Percentiles rank a stretch among this genome's conserved stretches.
Conservation (phyloP, 1,140 invertebrate genomes). For the Leptonema lineaticorne region DNA sequence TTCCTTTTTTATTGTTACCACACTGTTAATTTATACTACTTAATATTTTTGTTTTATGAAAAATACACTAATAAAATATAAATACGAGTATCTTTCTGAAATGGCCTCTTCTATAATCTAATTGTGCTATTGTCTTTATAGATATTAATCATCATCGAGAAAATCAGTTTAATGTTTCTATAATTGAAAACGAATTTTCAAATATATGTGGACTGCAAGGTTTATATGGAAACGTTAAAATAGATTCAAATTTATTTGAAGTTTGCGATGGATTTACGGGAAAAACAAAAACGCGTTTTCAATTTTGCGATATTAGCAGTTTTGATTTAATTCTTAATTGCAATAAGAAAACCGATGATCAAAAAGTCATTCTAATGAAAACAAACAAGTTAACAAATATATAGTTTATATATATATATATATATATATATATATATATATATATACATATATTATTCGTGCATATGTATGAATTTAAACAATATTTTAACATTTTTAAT, state of each 20-base stretch:
- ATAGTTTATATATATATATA: neutral
- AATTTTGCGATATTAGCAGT: slow-evolving; percentile 27
- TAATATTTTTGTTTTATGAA: neutral
- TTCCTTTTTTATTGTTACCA: no score
- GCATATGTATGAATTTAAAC: neutral
- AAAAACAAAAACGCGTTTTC: slow-evolving; percentile 14
- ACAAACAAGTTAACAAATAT: slow-evolving; percentile 31
- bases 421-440: neutral
- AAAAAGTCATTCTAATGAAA: slow-evolving; percentile 32
- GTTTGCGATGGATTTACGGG: slow-evolving; percentile 22
- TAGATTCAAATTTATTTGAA: slow-evolving; percentile 27
- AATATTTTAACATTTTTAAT: neutral
- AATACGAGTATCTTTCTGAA: neutral
- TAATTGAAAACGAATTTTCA: slow-evolving; percentile 37
- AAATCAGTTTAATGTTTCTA: slow-evolving; percentile 27
- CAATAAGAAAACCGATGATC: slow-evolving; percentile 26
- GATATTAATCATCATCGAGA: slow-evolving; percentile 20
- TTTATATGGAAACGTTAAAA: slow-evolving; percentile 26
- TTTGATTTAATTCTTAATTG: slow-evolving; percentile 6
- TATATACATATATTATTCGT: neutral
- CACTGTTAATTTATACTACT: neutral
- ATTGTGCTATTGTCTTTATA: slow-evolving; percentile 12
- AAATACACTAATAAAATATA: neutral
- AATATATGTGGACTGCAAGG: slow-evolving; percentile 36
- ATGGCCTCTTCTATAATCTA: neutral